Evolutionary conservation across 2,797 vertebrate species (phyloP).

Genomic region (Thamnophis elegans): DNA sequence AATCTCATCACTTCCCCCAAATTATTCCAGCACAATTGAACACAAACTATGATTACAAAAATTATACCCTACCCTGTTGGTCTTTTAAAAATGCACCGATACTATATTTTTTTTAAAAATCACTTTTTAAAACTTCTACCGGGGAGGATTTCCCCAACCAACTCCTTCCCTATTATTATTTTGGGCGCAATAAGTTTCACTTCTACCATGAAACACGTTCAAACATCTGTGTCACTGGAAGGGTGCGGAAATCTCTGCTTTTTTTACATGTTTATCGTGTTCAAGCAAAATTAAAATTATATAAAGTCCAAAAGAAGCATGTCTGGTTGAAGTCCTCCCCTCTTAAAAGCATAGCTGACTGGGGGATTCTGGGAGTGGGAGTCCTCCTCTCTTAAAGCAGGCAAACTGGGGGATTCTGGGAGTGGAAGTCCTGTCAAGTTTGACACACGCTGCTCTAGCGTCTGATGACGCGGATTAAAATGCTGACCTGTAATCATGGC

Average conservation of each 20-base stretch:
- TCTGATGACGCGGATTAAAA: neutral
- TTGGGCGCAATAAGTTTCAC: neutral
- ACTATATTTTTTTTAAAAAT: too few species aligned
- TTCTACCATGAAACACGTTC: neutral
- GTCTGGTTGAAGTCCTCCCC: neutral
- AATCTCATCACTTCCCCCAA: neutral
- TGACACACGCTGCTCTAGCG: neutral
- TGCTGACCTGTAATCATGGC: neutral
- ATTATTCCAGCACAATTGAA: neutral
- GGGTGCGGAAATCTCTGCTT: too few species aligned
- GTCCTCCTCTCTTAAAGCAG: too few species aligned
- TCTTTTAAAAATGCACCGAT: too few species aligned
- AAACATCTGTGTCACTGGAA: neutral
- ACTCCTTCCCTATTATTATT: neutral
- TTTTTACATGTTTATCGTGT: neutral
- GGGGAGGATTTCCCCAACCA: rapidly evolving
- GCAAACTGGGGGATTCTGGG: neutral
- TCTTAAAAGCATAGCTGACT: neutral
- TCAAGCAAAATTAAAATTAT: neutral
- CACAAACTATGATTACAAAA: neutral
- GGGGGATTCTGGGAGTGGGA: neutral
- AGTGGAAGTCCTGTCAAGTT: neutral
- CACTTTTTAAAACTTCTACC: neutral
- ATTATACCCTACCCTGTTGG: too few species aligned
- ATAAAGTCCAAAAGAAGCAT: neutral